Conservation (phyloP, 1,140 invertebrate species). For the Bilobella aurantiaca region DNA sequence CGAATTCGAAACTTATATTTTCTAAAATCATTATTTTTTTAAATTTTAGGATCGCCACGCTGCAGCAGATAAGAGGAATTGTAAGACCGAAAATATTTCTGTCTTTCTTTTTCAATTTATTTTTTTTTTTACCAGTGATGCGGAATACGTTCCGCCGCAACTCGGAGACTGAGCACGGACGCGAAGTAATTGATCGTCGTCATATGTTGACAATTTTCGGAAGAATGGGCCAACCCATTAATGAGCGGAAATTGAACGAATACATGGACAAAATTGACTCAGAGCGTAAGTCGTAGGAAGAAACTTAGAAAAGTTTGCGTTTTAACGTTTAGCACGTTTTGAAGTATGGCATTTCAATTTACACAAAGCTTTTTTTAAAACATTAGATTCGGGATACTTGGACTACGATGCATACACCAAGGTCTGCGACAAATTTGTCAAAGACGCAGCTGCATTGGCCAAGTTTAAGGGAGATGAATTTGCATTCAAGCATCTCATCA, state of each 20-base stretch:
- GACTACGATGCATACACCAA: neutral
- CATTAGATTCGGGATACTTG: neutral
- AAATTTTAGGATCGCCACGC: neutral
- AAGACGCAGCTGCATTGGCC: slow-evolving; percentile 2
- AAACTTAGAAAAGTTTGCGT: too few species aligned
- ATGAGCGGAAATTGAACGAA: neutral
- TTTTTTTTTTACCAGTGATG: slow-evolving; percentile 3
- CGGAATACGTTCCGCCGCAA: slow-evolving; percentile 3
- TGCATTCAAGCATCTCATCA: slow-evolving; percentile 13
- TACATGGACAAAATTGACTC: neutral
- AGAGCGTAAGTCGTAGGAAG: slow-evolving; percentile 10
- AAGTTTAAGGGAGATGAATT: slow-evolving; percentile 16
- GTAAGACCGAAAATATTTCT: neutral
- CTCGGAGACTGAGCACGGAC: neutral
- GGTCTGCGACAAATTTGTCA: slow-evolving; percentile 1
- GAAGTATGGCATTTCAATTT: too few species aligned
- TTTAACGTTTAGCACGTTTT: too few species aligned
- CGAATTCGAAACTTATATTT: neutral
- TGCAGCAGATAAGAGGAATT: neutral
- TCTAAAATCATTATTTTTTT: neutral
- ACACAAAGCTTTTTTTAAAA: too few species aligned
- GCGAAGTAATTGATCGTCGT: neutral
- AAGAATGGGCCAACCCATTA: slow-evolving; percentile 1
- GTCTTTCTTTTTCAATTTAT: neutral
- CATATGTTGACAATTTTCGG: neutral